phyloP scores from a whole-genome alignment of 2,113 vertebrate genomes.

The Hippopotamus amphibius region DNA sequence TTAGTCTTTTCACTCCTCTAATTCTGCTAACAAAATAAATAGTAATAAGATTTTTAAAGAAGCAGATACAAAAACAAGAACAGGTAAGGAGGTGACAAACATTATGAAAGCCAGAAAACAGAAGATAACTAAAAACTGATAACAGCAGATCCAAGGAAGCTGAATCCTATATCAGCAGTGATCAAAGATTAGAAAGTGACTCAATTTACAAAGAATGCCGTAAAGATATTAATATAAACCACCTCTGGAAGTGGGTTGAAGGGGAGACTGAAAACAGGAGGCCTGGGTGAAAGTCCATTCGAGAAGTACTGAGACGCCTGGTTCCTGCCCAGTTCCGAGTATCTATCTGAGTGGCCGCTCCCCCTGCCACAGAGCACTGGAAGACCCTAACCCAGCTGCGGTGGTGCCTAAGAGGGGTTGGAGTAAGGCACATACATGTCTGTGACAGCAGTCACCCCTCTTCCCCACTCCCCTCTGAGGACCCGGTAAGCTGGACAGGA shows the following conservation, averaged over 20 bases:
- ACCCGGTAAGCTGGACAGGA: not conserved
- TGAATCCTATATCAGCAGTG: not conserved
- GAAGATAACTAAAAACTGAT: not conserved
- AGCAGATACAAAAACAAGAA: not conserved
- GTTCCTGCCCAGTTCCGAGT: not conserved
- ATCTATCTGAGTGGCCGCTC: too few species aligned
- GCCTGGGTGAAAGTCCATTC: not conserved
- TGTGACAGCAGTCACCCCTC: not conserved
- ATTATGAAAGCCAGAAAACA: not conserved
- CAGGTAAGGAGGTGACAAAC: not conserved
- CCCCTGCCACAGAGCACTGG: not conserved
- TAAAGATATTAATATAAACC: not conserved
- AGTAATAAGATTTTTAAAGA: not conserved
- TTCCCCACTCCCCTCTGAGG: not conserved
- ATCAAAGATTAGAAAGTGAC: not conserved
- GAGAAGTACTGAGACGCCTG: not conserved
- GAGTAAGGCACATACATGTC: not conserved
- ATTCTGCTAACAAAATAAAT: not conserved
- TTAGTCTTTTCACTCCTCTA: not conserved
- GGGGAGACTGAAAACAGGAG: not conserved
- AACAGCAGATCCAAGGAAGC: not conserved
- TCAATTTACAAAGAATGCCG: not conserved
- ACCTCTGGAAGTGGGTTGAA: not conserved
- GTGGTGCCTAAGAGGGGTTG: not conserved
- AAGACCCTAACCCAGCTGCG: not conserved